These are phyloP conservation scores for Contarinia nasturtii DNA, from an alignment of 1,140 invertebrate genomes.

Conservation along the genomic window DNA sequence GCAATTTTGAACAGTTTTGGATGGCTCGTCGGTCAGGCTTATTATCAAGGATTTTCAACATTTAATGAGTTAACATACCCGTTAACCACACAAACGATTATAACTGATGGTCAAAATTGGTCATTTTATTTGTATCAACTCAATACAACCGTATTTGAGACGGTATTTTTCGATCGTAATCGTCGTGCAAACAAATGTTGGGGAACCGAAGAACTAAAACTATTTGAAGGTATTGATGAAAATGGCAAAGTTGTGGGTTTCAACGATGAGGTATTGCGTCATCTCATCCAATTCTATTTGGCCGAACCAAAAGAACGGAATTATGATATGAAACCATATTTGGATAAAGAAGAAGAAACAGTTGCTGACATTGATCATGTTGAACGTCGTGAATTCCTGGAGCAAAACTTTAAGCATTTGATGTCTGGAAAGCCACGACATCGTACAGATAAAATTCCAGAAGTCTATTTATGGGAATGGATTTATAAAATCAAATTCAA, in stretches of 20 bases:
- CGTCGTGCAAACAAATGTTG: constrained; percentile 61
- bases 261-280: constrained; percentile 60
- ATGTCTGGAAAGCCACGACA: constrained; percentile 40
- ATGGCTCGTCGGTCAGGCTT: constrained; percentile 63
- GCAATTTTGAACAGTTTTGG: constrained; percentile 57
- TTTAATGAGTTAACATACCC: constrained; percentile 78
- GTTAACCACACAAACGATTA: constrained; percentile 59
- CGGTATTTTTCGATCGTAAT: constrained; percentile 38
- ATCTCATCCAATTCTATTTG: constrained; percentile 53
- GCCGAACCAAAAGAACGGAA: constrained; percentile 42
- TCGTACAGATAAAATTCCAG: constrained; percentile 29
- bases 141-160: constrained; percentile 56
- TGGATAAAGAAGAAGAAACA: constrained; percentile 34
- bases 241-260: constrained; percentile 48
- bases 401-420: constrained; percentile 44
- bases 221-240: constrained; percentile 56
- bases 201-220: constrained; percentile 42
- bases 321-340: constrained; percentile 52
- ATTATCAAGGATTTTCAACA: constrained; percentile 73
- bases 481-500: constrained; percentile 53
- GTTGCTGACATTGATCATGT: constrained; percentile 44
- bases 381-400: constrained; percentile 44
- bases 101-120: constrained; percentile 68
- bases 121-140: constrained; percentile 75
- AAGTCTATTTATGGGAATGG: constrained; percentile 55